Percentiles rank a stretch among this genome's conserved stretches.
Conservation (phyloP, 2,113 vertebrate genomes). For the Nycticorax nycticorax region DNA sequence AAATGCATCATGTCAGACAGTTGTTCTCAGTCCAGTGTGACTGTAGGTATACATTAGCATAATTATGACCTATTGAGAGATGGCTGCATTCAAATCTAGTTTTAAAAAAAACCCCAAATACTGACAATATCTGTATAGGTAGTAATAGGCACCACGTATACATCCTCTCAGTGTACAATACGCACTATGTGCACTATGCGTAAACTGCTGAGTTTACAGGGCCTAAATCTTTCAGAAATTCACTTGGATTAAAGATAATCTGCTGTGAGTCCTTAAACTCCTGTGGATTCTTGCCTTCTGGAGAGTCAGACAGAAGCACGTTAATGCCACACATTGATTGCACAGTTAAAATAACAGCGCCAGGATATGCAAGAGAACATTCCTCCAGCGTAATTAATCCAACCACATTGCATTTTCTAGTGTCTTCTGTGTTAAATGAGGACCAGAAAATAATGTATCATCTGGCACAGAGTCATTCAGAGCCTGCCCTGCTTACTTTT, state of each 20-base stretch:
- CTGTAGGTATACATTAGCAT: neutral
- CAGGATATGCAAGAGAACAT: neutral
- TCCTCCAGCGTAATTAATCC: neutral
- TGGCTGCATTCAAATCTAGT: neutral
- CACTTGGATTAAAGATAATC: constrained; percentile 52
- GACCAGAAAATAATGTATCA: neutral
- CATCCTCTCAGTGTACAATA: neutral
- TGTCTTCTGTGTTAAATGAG: neutral
- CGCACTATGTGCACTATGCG: neutral
- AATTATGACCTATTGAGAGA: neutral
- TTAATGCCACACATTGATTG: neutral
- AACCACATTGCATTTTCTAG: neutral
- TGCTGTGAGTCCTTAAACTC: neutral
- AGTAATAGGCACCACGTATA: neutral
- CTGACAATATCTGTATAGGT: neutral
- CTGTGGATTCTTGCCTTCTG: constrained; percentile 42
- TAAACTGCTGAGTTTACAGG: neutral
- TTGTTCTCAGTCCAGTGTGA: neutral
- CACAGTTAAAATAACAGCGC: constrained; percentile 31
- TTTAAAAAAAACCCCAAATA: neutral
- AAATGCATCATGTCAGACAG: neutral
- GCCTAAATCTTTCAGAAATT: neutral
- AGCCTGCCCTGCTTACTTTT: neutral
- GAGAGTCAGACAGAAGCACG: neutral
- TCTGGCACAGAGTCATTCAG: neutral